A percentile compares a stretch with the other conserved stretches of the same genome.
Conservation (phyloP, 2,113 vertebrate species). For the Leiothrix lutea region DNA sequence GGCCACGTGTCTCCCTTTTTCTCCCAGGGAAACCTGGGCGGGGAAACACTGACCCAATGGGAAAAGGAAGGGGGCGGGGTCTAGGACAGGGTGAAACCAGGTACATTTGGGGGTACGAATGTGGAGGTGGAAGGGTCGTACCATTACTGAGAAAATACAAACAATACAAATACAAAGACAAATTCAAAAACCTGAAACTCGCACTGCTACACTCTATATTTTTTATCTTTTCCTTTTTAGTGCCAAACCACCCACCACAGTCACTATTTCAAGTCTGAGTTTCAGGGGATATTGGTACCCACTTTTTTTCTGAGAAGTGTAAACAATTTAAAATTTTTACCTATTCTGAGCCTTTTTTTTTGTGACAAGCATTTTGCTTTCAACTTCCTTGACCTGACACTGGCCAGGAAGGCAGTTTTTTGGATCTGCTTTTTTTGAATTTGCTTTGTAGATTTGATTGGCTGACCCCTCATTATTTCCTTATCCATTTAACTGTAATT, state of each 20-base stretch:
- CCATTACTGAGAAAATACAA: too few relatives aligned
- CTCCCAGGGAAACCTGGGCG: too few relatives aligned
- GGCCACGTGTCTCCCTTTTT: too few relatives aligned
- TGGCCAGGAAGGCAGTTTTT: not conserved
- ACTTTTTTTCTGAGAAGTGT: not conserved
- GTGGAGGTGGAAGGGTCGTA: too few relatives aligned
- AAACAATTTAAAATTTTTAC: not conserved
- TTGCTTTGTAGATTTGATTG: not conserved
- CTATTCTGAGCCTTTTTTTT: not conserved
- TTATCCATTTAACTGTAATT: not conserved
- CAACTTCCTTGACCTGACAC: not conserved
- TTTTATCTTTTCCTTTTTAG: not conserved
- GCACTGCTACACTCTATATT: too few relatives aligned
- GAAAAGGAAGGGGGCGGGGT: too few relatives aligned
- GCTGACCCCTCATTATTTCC: not conserved
- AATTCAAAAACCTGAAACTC: too few relatives aligned
- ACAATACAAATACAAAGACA: too few relatives aligned
- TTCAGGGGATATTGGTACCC: not conserved
- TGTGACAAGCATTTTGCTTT: not conserved
- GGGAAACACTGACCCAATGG: too few relatives aligned
- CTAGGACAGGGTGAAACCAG: too few relatives aligned
- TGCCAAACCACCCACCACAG: not conserved
- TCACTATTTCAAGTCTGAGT: not conserved
- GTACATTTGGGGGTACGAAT: too few relatives aligned
- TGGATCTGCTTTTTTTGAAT: not conserved